Percentiles rank a stretch among this genome's conserved stretches.
Evolutionary conservation across 2,797 vertebrate genomes (phyloP).

Genomic region (Vespertilio murinus): DNA sequence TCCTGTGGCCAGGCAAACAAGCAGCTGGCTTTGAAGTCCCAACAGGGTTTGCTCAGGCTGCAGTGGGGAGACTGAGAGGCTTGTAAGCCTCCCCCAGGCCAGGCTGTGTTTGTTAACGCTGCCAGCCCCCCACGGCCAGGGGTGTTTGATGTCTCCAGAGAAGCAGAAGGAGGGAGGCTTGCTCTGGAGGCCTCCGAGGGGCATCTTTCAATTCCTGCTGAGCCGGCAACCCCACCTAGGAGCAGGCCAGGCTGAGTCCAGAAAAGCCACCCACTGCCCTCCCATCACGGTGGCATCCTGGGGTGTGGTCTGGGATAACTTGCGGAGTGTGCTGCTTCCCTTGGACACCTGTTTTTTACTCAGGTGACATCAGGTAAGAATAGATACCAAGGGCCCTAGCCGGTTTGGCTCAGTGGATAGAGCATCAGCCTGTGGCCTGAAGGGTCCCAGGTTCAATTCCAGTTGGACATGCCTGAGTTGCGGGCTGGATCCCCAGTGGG

Average conservation of each 20-base stretch:
- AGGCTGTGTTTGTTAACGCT: too few relatives aligned
- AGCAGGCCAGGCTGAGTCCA: not conserved
- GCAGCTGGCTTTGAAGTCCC: slow-evolving; percentile 76
- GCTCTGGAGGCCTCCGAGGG: not conserved
- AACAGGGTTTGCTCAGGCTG: slow-evolving; percentile 66
- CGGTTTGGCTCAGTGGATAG: too few relatives aligned
- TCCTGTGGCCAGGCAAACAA: slow-evolving; percentile 69
- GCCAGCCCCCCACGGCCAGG: not conserved
- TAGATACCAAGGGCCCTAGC: not conserved
- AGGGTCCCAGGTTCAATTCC: too few relatives aligned
- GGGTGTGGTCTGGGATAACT: not conserved
- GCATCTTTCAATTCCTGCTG: not conserved
- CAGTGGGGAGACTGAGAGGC: slow-evolving; percentile 57
- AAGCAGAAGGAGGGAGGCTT: slow-evolving; percentile 37
- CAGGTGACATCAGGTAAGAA: not conserved
- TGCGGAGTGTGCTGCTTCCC: not conserved
- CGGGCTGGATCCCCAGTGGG: too few relatives aligned
- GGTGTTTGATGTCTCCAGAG: slow-evolving; percentile 55
- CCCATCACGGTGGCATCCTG: not conserved
- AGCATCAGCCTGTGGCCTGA: too few relatives aligned
- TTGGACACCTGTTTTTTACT: not conserved
- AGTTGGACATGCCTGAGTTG: too few relatives aligned
- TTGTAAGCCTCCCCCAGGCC: slow-evolving; percentile 11
- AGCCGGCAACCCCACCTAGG: not conserved
- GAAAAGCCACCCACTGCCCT: not conserved